Base-by-base conservation (phyloP, 2,888 invertebrate genomes). In the Andrena haemorrhoa region DNA sequence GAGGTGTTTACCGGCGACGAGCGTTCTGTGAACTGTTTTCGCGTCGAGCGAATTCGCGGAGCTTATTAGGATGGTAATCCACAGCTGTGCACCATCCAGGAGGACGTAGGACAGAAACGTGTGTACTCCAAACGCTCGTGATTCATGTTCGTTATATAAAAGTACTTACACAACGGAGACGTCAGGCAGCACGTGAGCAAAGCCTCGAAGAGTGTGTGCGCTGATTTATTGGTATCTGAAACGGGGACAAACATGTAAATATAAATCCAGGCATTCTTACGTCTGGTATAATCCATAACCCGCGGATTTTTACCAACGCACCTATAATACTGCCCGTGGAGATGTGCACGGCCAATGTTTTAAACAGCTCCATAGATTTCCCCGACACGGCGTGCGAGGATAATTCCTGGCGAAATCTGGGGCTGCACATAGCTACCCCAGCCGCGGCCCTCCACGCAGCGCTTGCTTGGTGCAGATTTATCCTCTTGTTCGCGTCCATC, bases 401-500 rank as follows among this genome's bases (percentile, higher is more conserved):
- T 3, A 91, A 53, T 73, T 95, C 90, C 89, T 94, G 93, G 1
- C 96, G 93, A 86, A 96, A 95, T 93, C 94, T 92, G 0, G 96
- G 95, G 82, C 95, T 95, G 91, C 95, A 95, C 66, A 96, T 89
- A 49, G 95, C 95, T 61, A 96, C 90, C 0, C 92, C 93, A 8
- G 93, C 93, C 0, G 92, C 91, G 2, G 93, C 91, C 77, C 92
- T 89, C 94, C 94, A 94, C 0, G 90, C 93, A 0, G 92, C 90
- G 56, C 93, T 92, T 0, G 92, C 91, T 73, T 92, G 92, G 79
- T 91, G 90, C 35, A 94, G 86, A 65, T 86, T 89, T 2, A 89
- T 33, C 26, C 23, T 74, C 16, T 51, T 72, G n/a, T 4, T 41
- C 8, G 29, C 3, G 51, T 79, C 63, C 7, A 20, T 49, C 6